Evolutionary conservation across 2,888 invertebrate genomes (phyloP).

Genomic region (Chrysotoxum bicinctum): DNA sequence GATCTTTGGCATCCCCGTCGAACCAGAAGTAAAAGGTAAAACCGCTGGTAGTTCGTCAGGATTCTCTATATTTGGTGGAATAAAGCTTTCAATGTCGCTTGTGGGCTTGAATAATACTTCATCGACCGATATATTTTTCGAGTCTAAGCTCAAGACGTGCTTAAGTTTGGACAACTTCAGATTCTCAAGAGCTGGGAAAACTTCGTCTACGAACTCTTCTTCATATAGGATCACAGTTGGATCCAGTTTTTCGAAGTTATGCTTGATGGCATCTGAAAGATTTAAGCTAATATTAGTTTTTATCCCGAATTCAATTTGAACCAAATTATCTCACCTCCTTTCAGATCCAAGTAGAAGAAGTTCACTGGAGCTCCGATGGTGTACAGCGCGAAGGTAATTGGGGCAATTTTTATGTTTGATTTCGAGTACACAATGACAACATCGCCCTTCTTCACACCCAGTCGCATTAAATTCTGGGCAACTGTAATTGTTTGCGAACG

Average conservation of each 20-base stretch:
- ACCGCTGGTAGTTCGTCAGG: background rate
- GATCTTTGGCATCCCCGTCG: slow-evolving; percentile 70
- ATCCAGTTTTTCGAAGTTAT: slow-evolving; percentile 41
- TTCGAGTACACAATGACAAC: slow-evolving; percentile 63
- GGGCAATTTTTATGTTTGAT: slow-evolving; percentile 50
- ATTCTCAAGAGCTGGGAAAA: slow-evolving; percentile 37
- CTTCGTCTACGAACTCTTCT: slow-evolving; percentile 27
- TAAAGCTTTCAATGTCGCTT: background rate
- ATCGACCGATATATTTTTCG: background rate
- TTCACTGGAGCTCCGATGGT: slow-evolving; percentile 66
- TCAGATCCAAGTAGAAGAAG: slow-evolving; percentile 71
- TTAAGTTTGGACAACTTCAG: slow-evolving; percentile 37
- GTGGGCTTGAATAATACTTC: slow-evolving; percentile 8
- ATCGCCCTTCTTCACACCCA: slow-evolving; percentile 66
- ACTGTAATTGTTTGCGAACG: too few relatives aligned
- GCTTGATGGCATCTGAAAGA: slow-evolving; percentile 12
- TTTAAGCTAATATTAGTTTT: background rate
- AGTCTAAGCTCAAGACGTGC: slow-evolving; percentile 15
- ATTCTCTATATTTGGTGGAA: background rate
- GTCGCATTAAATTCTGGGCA: slow-evolving; percentile 20
- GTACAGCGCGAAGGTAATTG: slow-evolving; percentile 66
- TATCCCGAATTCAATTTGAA: background rate
- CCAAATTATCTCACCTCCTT: slow-evolving; percentile 41
- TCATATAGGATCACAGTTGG: slow-evolving; percentile 71
- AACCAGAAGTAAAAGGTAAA: background rate